Base-by-base conservation (phyloP, 2,888 invertebrate species). In the Orthosia gothica region DNA sequence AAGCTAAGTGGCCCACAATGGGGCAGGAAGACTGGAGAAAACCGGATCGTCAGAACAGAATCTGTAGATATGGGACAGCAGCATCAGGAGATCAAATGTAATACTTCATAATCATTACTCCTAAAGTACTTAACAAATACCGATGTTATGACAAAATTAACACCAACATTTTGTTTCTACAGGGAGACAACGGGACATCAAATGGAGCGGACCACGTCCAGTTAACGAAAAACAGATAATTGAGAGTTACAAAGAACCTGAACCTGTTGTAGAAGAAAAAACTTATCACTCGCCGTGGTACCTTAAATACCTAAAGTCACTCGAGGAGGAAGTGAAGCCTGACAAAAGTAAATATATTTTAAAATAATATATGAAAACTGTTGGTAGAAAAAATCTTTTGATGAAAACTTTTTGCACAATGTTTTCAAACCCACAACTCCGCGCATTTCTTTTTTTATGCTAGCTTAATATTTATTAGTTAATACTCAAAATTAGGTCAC, bases 1-100 rank as follows among this genome's bases (percentile, higher is more conserved):
- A 69, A 71, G 23, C n/a, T 58, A 50, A 40, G 15, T 13, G 16
- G 69, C n/a, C 16, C 49, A 45, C 9, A 26, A 20, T 68, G 76
- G 76, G 76, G 77, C 49, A 76, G 77, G n/a, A 78, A 78, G 67
- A 55, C 54, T 4, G 71, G 77, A 45, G 77, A 76, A 16, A 78
- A 70, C 45, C 15, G 71, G 7, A 54, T 67, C 26, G 40, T 64
- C 63, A 76, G 76, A 45, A 59, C 58, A 40, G 76, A 75, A 15
- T 69, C 58, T 0, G 9, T 76, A 54, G 68, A 78, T 59, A 26
- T 7, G 15, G 78, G 66, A 58, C 1, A 20, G 15, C 58, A 63
- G 11, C 26, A 54, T 40, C 77, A 47, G 20, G 20, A 0, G 20
- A 67, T 78, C 18, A 78, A 72, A 78, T 78, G 79, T 78, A 78